Conservation (phyloP, 2,797 vertebrate genomes). For the Manis pentadactyla region DNA sequence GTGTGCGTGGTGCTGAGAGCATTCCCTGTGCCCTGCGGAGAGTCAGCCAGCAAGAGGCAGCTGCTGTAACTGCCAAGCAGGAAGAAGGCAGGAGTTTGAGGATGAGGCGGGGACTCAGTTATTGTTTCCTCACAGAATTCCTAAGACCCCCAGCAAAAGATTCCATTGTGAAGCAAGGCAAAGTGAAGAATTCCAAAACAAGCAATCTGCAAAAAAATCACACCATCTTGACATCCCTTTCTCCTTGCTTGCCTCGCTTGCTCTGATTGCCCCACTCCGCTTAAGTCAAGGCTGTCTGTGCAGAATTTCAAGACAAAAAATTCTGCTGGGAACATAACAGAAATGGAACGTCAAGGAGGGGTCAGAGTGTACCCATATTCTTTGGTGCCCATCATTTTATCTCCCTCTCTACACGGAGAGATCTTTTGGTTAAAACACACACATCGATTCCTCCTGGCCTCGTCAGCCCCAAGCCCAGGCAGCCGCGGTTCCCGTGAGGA, state of each 20-base stretch:
- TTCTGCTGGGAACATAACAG: neutral
- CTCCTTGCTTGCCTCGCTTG: neutral
- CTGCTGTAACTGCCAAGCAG: neutral
- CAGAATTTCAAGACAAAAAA: neutral
- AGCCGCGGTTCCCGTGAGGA: neutral
- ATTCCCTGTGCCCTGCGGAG: too few species aligned
- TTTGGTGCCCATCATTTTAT: neutral
- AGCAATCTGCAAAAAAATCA: neutral
- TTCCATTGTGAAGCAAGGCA: neutral
- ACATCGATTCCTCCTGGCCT: neutral
- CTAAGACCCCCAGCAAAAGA: neutral
- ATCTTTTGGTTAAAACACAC: neutral
- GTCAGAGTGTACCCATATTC: accelerated
- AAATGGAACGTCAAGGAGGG: neutral
- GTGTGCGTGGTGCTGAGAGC: neutral
- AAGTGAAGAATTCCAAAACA: neutral
- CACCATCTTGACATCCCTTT: neutral
- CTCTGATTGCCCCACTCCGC: neutral
- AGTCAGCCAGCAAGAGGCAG: neutral
- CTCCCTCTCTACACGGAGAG: neutral
- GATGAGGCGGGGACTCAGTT: neutral
- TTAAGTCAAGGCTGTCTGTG: neutral
- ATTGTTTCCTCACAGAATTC: neutral
- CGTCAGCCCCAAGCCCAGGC: neutral
- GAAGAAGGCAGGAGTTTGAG: neutral